Base-by-base conservation (phyloP, 1,140 invertebrate genomes). In the Chionoecetes opilio region DNA sequence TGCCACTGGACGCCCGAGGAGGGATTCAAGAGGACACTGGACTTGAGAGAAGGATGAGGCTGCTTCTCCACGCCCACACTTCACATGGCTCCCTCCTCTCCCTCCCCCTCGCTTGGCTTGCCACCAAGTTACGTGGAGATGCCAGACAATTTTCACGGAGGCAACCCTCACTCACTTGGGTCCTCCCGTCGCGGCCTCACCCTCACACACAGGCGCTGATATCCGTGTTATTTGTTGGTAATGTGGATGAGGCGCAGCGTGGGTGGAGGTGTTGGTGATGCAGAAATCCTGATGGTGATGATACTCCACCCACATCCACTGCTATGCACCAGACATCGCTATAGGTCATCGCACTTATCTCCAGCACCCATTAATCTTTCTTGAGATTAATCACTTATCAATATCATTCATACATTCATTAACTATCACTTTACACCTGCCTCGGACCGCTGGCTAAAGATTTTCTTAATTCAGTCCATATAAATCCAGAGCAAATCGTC, bases 41-140 rank as follows among this genome's bases (percentile, higher is more conserved):
- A 91, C 46, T 75, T 34, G 46, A 86, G 84, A 38, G 41, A 53
- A 75, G 41, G 46, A 75, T 53, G 89, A 75, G 14, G 84, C 53
- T 75, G 89, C 89, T 91, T 32, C 89, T 91, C 89, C 89, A 91
- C 89, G 53, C 46, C 89, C 53, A 91, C 89, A 75, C 89, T 91
- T 91, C 89, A 91, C 89, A 91, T 75, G 14, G 31, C 89, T 75
- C 63, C 63, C 63, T 26, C 63, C 63, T 75, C 63, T 75, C 63
- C 11, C 63, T 75, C 89, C 31, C 41, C 46, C 46, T 91, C 89
- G 32, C 14, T 86, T 86, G 84, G 84, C 84, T 34, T 75, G 8
- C 89, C 89, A 75, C 89, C 31, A 53, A 88, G 53, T 34, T 75
- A 75, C 46, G 31, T 91, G 46, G 14, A 75, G 89, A 91, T 75